These are phyloP conservation scores for Cottoperca gobio DNA, from an alignment of 2,797 vertebrate genomes.

Conservation along the genomic window DNA sequence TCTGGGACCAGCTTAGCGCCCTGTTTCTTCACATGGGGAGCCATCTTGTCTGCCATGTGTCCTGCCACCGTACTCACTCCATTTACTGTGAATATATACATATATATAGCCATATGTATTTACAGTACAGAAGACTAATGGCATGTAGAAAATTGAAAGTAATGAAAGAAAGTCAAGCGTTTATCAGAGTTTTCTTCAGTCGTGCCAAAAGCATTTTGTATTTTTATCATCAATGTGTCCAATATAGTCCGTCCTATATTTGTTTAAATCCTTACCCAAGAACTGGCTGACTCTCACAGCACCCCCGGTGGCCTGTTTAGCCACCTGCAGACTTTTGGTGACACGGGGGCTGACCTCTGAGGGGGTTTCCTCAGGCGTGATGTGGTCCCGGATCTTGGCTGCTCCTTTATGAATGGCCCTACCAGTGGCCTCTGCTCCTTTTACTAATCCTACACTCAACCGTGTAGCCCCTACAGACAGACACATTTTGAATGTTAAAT, in stretches of 20 bases:
- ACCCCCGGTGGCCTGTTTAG: constrained; percentile 91
- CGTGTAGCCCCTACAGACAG: constrained; percentile 88
- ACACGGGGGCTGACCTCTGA: constrained; percentile 91
- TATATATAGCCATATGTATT: not conserved
- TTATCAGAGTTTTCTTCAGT: not conserved
- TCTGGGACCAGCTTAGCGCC: constrained; percentile 94
- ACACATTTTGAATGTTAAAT: not conserved
- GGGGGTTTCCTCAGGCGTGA: constrained; percentile 94
- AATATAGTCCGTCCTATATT: not conserved
- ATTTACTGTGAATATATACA: constrained; percentile 83
- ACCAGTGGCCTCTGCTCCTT: constrained; percentile 93
- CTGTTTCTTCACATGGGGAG: constrained; percentile 94
- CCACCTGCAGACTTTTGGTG: constrained; percentile 87
- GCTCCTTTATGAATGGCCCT: constrained; percentile 94
- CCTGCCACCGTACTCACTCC: constrained; percentile 91
- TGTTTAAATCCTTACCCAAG: constrained; percentile 84
- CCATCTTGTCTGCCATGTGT: constrained; percentile 90
- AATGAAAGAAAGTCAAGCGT: not conserved
- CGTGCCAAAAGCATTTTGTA: not conserved
- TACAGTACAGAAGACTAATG: constrained; percentile 1
- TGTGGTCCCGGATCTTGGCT: constrained; percentile 90
- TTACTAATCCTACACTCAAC: constrained; percentile 90
- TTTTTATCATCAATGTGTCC: not conserved
- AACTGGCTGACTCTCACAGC: constrained; percentile 94
- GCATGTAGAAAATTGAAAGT: not conserved